Evolutionary conservation across 1,140 invertebrate genomes (phyloP).

Genomic region (Andrena cerasifolii): DNA sequence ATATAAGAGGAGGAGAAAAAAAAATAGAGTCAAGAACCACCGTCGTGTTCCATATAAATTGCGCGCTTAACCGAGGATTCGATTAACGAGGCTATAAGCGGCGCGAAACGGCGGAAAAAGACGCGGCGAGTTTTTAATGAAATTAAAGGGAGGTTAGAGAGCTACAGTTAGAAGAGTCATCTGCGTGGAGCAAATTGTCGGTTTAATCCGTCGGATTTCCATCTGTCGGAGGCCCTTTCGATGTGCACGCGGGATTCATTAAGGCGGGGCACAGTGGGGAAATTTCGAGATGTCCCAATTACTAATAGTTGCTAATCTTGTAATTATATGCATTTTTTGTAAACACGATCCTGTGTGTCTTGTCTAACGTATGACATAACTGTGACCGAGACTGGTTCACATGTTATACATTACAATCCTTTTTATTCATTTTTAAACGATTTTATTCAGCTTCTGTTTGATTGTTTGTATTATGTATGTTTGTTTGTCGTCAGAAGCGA

Average conservation of each 20-base stretch:
- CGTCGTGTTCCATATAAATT: constrained; percentile 29
- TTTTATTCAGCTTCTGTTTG: too few species aligned
- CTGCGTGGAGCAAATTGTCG: neutral
- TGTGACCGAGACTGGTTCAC: too few species aligned
- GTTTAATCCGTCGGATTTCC: constrained; percentile 22
- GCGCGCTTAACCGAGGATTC: constrained; percentile 38
- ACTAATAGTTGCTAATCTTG: too few species aligned
- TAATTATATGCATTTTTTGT: too few species aligned
- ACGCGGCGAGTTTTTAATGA: constrained; percentile 26
- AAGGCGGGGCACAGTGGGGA: too few species aligned
- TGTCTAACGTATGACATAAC: too few species aligned
- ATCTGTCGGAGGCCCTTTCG: neutral
- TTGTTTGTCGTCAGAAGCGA: too few species aligned
- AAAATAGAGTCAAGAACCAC: constrained; percentile 9
- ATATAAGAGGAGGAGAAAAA: neutral
- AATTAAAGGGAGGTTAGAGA: constrained; percentile 19
- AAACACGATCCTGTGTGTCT: too few species aligned
- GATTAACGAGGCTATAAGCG: constrained; percentile 30
- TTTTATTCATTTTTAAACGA: too few species aligned
- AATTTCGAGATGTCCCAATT: too few species aligned
- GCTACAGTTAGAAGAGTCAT: constrained; percentile 13
- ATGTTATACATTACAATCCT: too few species aligned
- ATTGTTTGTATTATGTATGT: too few species aligned
- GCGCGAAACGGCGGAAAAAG: constrained; percentile 7
- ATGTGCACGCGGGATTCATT: neutral